Base-by-base conservation (phyloP, 2,113 vertebrate species). In the Guaruba guarouba region DNA sequence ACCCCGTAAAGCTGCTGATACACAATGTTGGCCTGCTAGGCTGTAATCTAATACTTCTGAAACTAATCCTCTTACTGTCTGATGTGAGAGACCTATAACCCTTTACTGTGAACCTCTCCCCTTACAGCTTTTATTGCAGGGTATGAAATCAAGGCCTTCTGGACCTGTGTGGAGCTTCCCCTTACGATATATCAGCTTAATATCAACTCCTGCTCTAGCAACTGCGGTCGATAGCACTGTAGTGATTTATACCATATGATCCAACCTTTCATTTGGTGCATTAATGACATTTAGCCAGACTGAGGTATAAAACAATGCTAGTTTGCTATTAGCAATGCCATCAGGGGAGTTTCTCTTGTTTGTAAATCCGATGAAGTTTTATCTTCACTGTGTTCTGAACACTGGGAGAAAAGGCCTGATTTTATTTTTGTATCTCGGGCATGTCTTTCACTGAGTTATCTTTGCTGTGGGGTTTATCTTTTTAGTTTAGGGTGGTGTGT, bases 41-140 rank as follows among this genome's bases (percentile, higher is more conserved):
- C 70, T 97, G 97, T 96, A 97, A 98, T 77, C 76, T 64, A 97
- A 98, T 96, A 91, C 20, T 73, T 83, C 88, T 97, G 95, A 95
- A 96, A 97, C 90, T 89, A 97, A 97, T 92, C 66, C 33, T 82
- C 62, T 85, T 86, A 78, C 85, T 97, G 62, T 93, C 85, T 91
- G 70, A 70, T 73, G 44, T 31, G 39, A 78, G 66, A 82, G 41
- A 82, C 73, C 79, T 92, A 46, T 83, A 92, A 70, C 55, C 39
- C 82, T 68, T 73, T 35, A 77, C 67, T 82, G 54, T 81, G 83
- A 41, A 63, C 54, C 68, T 93, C 82, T 92, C 69, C 73, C 27
- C 68, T 95, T 93, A 73, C 93, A 94, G 86, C 48, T 80, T 90
- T 91, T 91, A 87, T 63, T 83, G 61, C 59, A 82, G 68, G 46